Base-by-base conservation (phyloP, 1,140 invertebrate species). In the Drosophila repleta region DNA sequence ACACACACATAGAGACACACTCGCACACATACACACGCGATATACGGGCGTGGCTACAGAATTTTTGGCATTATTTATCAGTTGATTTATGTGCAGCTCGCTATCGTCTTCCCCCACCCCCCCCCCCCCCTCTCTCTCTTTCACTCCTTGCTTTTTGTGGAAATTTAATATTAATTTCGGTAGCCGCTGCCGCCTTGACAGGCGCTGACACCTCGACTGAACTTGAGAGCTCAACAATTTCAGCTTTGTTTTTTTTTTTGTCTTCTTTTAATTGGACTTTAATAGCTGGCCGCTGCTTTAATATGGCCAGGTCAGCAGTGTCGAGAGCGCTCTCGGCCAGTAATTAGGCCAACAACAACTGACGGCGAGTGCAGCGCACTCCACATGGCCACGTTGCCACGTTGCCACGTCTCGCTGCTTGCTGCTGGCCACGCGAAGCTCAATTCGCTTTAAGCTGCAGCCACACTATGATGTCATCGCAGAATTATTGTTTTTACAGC, bases 161-260 rank as follows among this genome's bases (percentile, higher is more conserved):
- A 87, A 87, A 87, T 88, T 88, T 89, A 87, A 87, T 87, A 87
- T 83, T 67, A 58, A 29, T 78, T 74, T 64, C 81, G 65, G 82
- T 87, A 87, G 82, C 78, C 39, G 43, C 67, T 20, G 32, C 41
- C 43, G 58, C 58, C 32, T 62, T 87, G 83, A 87, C 83, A 87
- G 68, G 75, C 83, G 83, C 83, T 87, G 83, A 87, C 83, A 87
- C 83, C 83, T 87, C 68, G 76, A 88, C 66, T 88, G 83, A 88
- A 88, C 82, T 88, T 88, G 72, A 74, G 75, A 70, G 49, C 57
- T 13, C n/a, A n/a, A 35, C 62, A 65, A 71, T 64, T 57, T 45
- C n/a, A n/a, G n/a, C n/a, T 21, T 46, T 13, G 18, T 8, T 21
- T 21, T 43, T 6, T 17, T 7, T 43, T 7, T 39, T 39, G 15